phyloP scores from a whole-genome alignment of 1,140 invertebrate genomes.

The Cheumatopsyche charites region DNA sequence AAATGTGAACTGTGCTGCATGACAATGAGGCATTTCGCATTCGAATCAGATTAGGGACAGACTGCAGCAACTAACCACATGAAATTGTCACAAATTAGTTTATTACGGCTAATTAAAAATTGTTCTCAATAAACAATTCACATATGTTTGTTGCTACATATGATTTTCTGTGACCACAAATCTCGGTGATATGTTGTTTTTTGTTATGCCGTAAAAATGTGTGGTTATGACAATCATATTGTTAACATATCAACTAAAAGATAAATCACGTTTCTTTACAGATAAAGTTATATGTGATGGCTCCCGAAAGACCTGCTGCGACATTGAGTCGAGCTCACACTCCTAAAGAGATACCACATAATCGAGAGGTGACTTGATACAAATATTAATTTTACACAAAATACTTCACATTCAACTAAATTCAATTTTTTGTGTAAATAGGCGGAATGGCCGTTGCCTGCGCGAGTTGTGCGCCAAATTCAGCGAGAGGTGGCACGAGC shows the following conservation, averaged over 20 bases:
- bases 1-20: neutral
- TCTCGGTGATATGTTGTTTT: no score
- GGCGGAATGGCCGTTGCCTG: slow-evolving; percentile 57
- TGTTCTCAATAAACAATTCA: no score
- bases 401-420: neutral
- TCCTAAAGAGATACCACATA: slow-evolving; percentile 35
- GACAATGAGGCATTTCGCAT: no score
- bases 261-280: slow-evolving; percentile 18
- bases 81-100: no score
- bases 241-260: no score
- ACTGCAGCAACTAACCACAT: no score
- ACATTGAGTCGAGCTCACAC: slow-evolving; percentile 39
- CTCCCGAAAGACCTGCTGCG: slow-evolving; percentile 42
- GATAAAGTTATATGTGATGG: slow-evolving; percentile 39
- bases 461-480: slow-evolving; percentile 59
- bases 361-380: slow-evolving; percentile 30
- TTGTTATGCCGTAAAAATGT: no score
- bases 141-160: no score
- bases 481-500: slow-evolving; percentile 59
- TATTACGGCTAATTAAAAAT: no score
- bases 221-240: no score
- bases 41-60: no score
- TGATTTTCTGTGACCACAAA: no score
- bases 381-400: neutral
- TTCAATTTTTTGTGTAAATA: slow-evolving; percentile 46